Base-by-base conservation (phyloP, 2,113 vertebrate genomes). In the Brachyhypopomus occidentalis region DNA sequence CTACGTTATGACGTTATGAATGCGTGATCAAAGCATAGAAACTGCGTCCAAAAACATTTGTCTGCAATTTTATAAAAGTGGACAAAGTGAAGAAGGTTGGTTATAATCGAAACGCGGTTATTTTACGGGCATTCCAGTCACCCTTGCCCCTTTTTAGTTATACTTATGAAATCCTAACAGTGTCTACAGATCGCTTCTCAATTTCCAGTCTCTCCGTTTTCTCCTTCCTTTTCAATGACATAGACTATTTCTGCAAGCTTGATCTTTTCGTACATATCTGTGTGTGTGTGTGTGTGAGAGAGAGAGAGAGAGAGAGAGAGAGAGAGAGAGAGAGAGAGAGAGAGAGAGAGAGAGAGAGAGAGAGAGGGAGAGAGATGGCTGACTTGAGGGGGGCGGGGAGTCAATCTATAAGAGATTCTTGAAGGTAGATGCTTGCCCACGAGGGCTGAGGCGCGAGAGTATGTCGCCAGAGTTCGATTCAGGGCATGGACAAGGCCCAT, bases 381-480 rank as follows among this genome's bases (percentile, higher is more conserved):
- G 30, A 73, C 41, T 14, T 52, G 45, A 52, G 45, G 30, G 66
- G 30, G 55, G 64, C 66, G 66, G 66, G 66, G 36, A 19, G 36
- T 22, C 66, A 14, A 14, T 52, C 58, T 45, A 59, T 76, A 19
- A 19, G 56, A 75, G 73, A 58, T 62, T 59, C 74, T 63, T 63
- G 74, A 52, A 52, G 45, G 45, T 52, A 52, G 45, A 52, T 23
- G 25, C 34, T 48, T 74, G 25, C 59, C 59, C 59, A 64, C 70
- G 56, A 80, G 75, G 20, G 75, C 60, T 14, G 17, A 27, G 48
- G 58, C 72, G 59, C 45, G 22, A 23, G 66, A 71, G 66, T 52
- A 71, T 71, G 66, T 70, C 69, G 77, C 66, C 55, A 41, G 59
- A 64, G 78, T 80, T 74, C 48, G 56, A 73, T 63, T 74, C 25